Evolutionary conservation across 1,140 invertebrate species (phyloP), one percentile per base, ranked within the genome.

Genomic region (Liolophura sinensis): DNA sequence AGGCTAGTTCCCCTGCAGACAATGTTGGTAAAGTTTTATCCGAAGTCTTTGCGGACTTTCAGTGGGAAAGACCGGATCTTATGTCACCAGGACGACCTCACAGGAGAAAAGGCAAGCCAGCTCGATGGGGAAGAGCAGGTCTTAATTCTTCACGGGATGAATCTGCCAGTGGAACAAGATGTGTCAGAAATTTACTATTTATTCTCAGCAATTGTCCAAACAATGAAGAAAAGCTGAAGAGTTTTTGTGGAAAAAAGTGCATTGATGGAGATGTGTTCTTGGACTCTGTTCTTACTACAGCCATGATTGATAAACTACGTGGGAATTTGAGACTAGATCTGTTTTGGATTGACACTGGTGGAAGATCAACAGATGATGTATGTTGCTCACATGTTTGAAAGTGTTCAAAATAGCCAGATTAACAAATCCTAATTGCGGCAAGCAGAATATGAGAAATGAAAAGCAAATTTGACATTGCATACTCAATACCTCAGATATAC

Each of bases 21-120:
- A 65, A 52, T 59, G 31, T 78, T 20, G 65, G 60, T 20, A 71
- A 60, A 50, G 60, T 71, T 52, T 66, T 79, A 47, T 74, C 72
- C 18, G 73, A 79, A 61, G 47, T 75, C 12, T 25, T 75, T 16
- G 61, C 69, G 55, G 78, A 79, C 60, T 76, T 76, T 61, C 68
- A 68, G 20, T 79, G 78, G 78, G 74, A 78, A 65, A 69, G 25
- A 55, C 76, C 71, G 27, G 73, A 77, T 60, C 20, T 75, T 12
- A 62, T 60, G 12, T 78, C 78, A n/a, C 78, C 78, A 27, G 56
- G 75, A 12, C 15, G 65, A 52, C 4, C 25, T n/a, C 31, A 14
- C 48, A n/a, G 15, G 7, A 22, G 25, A n/a, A 27, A 61, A 40
- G 49, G 16, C 24, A 22, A 16, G 60, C n/a, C 20, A 40, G 31